Evolutionary conservation across 1,140 invertebrate species (phyloP), one percentile per base, ranked within the genome.

Genomic region (Pseudomyrmex sp.): DNA sequence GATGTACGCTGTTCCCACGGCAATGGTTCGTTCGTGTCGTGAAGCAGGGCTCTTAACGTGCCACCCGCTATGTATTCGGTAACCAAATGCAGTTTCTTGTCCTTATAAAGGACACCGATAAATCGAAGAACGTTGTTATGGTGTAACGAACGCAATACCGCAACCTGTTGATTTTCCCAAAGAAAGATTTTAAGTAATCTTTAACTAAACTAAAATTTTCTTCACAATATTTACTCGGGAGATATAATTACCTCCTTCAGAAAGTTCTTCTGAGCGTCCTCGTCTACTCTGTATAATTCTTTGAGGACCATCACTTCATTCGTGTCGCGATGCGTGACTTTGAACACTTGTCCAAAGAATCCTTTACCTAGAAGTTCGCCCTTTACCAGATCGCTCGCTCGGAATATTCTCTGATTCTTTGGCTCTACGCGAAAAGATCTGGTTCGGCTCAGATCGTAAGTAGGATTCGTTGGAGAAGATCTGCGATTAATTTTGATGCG

Each of bases 231-330:
- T 56, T 44, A 26, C 2, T 12, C 5, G 44, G 35, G 4, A 13
- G 10, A 54, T 20, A 68, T 82, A 89, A 44, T 90, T 91, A 98
- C 98, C 95, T 99, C 98, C 95, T 99, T 98, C 13, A 99, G 94
- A 93, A 99, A 99, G 94, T 98, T 98, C 88, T 97, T 97, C 91
- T 99, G 98, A 0, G 98, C 98, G 91, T 98, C 98, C 93, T 98
- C 98, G 91, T 99, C 98, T 26, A 99, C 97, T 72, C 98, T 95
- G 93, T 98, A 98, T 82, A 99, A 95, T 92, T 99, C 98, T 92
- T 99, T 99, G 15, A 99, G 95, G 66, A 99, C 98, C 98, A 99
- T 99, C 15, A 98, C 96, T 94, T 99, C 98, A 74, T 97, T 97
- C 0, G 98, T 99, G 83, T 97, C 96, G 74, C 96, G 96, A 92